Evolutionary conservation across 2,113 vertebrate species (phyloP), one percentile per base, ranked within the genome.

Genomic region (Grammomys surdaster): DNA sequence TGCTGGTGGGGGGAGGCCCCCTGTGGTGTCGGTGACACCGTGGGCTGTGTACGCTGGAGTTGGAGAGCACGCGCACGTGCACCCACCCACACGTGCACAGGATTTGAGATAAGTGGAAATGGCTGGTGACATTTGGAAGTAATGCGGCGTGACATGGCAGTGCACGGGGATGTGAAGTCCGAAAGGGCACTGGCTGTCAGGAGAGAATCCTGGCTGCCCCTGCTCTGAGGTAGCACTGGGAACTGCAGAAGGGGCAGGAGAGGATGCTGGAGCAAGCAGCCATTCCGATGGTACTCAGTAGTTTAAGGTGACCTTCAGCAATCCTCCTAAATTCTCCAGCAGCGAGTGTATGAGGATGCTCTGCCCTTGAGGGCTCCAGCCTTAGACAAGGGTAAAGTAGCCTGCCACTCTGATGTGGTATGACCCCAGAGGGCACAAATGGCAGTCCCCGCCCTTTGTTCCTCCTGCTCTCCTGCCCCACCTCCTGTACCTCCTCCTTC

Each of bases 161-260:
- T 16, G 80, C 67, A 14, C 2, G 3, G 60, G 60, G 70, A 43
- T 46, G 22, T 91, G 82, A 95, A 82, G 81, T 95, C 77, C 2
- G 5, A 93, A 97, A 96, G 81, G 92, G 90, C 75, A 17, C 43
- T 36, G 67, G 60, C 86, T 93, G 72, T 82, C 31, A 20, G 77
- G 85, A 67, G 81, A 20, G 58, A 22, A 46, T n/a, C 1, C 0
- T 13, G n/a, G 58, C 75, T 67, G 11, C 43, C 54, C 3, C 7
- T 69, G 60, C 81, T 54, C 73, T 58, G 43, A 65, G 90, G 63
- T 0, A 31, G 60, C n/a, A 24, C 67, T 12, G 11, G 5, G 26
- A 88, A 36, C 67, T 33, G 19, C 60, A 12, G 0, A 36, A 7
- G n/a, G 1, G 3, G 8, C 24, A 65, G 58, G 90, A 48, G 24